These are phyloP conservation scores for Synergus japonicus DNA, from an alignment of 2,888 invertebrate species.

Conservation along the genomic window DNA sequence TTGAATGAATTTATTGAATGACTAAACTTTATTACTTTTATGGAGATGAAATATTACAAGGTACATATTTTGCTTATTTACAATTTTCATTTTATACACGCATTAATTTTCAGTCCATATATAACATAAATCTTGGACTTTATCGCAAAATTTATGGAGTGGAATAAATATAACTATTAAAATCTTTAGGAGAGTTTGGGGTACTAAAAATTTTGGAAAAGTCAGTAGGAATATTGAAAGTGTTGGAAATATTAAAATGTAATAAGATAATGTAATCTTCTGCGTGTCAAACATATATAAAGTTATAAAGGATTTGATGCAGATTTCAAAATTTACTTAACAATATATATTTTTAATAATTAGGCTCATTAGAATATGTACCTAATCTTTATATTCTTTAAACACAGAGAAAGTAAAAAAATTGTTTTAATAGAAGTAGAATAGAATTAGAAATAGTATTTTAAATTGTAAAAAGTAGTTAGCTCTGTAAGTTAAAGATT, in stretches of 20 bases:
- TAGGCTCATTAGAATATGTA: not conserved
- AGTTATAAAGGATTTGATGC: not conserved
- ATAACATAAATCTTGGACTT: not conserved
- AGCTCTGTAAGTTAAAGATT: not conserved
- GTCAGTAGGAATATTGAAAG: not conserved
- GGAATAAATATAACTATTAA: not conserved
- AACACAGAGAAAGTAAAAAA: not conserved
- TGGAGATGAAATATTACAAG: not conserved
- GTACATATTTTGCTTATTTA: not conserved
- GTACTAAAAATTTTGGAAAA: not conserved
- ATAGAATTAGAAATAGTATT: not conserved
- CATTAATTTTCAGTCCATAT: not conserved
- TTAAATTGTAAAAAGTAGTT: not conserved
- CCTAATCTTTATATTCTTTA: not conserved
- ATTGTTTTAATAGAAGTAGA: not conserved
- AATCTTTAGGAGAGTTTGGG: not conserved
- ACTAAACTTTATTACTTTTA: not conserved
- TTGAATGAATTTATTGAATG: not conserved
- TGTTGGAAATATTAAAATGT: not conserved
- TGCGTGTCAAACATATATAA: not conserved
- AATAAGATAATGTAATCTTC: not conserved
- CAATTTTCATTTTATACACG: not conserved
- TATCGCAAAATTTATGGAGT: not conserved
- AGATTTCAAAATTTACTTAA: not conserved
- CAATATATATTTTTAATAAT: not conserved